phyloP scores from a whole-genome alignment of 2,797 vertebrate genomes.

The Enteromius radiatus region DNA sequence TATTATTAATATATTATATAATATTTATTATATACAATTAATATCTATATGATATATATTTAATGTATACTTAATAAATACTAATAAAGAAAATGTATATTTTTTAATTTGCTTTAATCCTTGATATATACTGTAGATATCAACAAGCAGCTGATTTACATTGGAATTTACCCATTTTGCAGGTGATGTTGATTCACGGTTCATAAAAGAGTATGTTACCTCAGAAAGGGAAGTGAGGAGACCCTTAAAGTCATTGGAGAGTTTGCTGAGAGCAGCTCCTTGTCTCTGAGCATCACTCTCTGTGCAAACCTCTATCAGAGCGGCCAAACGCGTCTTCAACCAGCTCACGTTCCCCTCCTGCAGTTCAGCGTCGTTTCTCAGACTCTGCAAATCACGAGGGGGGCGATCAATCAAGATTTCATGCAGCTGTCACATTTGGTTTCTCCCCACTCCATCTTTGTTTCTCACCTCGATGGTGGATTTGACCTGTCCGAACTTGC shows the following conservation, averaged over 20 bases:
- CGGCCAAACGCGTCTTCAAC: conserved; percentile 87
- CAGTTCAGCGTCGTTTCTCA: conserved; percentile 73
- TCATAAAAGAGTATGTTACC: conserved; percentile 70
- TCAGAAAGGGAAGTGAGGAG: conserved; percentile 84
- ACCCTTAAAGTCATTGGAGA: conserved; percentile 87
- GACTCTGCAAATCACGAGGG: conserved; percentile 43
- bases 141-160: neutral
- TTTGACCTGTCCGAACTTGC: conserved; percentile 85
- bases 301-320: conserved; percentile 82
- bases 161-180: neutral
- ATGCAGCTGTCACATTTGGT: neutral
- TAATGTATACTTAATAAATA: neutral
- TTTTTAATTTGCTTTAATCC: neutral
- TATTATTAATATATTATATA: too few relatives aligned
- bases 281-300: conserved; percentile 87
- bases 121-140: neutral
- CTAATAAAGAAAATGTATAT: neutral
- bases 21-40: too few relatives aligned
- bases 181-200: neutral
- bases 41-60: neutral
- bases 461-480: conserved; percentile 79
- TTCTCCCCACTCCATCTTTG: neutral
- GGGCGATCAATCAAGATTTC: neutral
- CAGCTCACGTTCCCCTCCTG: conserved; percentile 88
- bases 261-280: conserved; percentile 81